Percentiles rank a stretch among this genome's conserved stretches.
phyloP scores from a whole-genome alignment of 2,888 invertebrate species.

The Disparrhopalites patrizii region DNA sequence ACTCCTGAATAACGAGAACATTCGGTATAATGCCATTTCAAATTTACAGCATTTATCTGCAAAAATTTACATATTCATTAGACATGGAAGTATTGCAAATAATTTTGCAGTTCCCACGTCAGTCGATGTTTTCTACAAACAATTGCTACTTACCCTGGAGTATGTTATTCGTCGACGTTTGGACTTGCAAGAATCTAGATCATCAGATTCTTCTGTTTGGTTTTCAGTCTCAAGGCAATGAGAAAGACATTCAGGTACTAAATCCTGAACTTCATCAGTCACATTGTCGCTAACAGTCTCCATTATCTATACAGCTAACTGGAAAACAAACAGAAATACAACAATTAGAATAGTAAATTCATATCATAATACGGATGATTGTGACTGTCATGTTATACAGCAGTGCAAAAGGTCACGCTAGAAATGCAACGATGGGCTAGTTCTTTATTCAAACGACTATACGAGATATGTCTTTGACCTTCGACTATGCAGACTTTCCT shows the following conservation, averaged over 20 bases:
- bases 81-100: not conserved
- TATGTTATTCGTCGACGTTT: conserved; percentile 26
- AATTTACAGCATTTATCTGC: not conserved
- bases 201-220: conserved; percentile 8
- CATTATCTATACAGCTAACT: conserved; percentile 22
- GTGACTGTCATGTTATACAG: too few relatives aligned
- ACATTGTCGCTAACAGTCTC: conserved; percentile 26
- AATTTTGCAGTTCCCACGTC: not conserved
- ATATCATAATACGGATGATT: too few relatives aligned
- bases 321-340: not conserved
- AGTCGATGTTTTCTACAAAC: not conserved
- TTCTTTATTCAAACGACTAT: too few relatives aligned
- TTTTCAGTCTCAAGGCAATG: conserved; percentile 25
- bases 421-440: too few relatives aligned
- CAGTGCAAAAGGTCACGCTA: too few relatives aligned
- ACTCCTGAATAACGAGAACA: conserved; percentile 29
- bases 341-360: too few relatives aligned
- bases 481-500: too few relatives aligned
- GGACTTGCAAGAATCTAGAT: not conserved
- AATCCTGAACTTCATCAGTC: conserved; percentile 27
- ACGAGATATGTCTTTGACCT: too few relatives aligned
- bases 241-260: conserved; percentile 26
- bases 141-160: conserved; percentile 16
- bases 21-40: not conserved
- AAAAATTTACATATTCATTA: not conserved